phyloP scores from a whole-genome alignment of 30 jellyfish, hydroid and myxozoan genomes.

The Aurelia sp. region DNA sequence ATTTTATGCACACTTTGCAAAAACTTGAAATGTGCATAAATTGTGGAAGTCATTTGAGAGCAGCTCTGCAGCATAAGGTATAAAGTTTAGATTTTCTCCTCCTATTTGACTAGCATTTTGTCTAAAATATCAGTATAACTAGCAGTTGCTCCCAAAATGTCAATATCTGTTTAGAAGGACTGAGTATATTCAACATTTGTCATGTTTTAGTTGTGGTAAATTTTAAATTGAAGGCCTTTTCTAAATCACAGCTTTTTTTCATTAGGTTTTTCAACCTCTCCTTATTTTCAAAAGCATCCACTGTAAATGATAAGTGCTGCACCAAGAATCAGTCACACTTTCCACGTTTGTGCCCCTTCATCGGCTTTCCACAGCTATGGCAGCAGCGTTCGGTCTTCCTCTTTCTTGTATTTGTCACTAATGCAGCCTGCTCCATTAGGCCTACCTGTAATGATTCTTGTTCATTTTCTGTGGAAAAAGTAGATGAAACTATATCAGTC shows the following conservation, averaged over 20 bases:
- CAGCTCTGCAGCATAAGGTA: slow-evolving; percentile 4
- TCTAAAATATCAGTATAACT: neutral
- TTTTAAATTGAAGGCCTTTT: neutral
- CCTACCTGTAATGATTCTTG: slow-evolving; percentile 4
- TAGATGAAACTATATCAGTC: no score
- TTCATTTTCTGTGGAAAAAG: no score
- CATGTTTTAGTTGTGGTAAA: neutral
- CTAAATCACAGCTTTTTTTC: neutral
- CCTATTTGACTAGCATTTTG: neutral
- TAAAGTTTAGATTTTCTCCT: neutral
- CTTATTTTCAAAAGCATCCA: neutral
- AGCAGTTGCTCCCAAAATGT: slow-evolving; percentile 16
- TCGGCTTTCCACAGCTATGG: neutral
- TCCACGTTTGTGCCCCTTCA: slow-evolving; percentile 11
- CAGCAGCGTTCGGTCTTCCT: slow-evolving; percentile 21
- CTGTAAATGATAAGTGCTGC: slow-evolving; percentile 3
- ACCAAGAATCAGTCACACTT: slow-evolving; percentile 26
- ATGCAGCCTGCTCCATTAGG: slow-evolving; percentile 14
- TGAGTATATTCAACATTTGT: slow-evolving; percentile 4
- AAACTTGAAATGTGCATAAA: slow-evolving; percentile 3
- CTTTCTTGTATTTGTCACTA: slow-evolving; percentile 2
- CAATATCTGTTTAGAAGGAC: neutral
- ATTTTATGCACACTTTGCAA: neutral
- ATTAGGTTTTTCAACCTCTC: neutral
- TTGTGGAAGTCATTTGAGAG: neutral